Conservation (phyloP, 2,888 invertebrate genomes). For the Patella ulyssiponensis region DNA sequence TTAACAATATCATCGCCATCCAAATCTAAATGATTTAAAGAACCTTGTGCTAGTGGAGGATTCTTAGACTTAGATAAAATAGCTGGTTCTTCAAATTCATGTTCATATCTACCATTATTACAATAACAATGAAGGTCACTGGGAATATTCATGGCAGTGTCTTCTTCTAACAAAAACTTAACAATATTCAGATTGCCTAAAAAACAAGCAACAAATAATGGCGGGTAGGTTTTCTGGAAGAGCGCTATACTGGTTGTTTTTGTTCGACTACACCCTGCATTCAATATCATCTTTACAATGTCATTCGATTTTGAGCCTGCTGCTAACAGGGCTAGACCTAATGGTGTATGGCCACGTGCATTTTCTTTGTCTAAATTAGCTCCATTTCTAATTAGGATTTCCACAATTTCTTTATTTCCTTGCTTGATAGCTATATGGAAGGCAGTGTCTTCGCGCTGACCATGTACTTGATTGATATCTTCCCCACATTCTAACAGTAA, state of each 20-base stretch:
- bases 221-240: constrained; percentile 44
- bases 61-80: not conserved
- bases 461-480: constrained; percentile 46
- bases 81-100: not conserved
- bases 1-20: not conserved
- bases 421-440: constrained; percentile 45
- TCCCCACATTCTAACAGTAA: constrained; percentile 49
- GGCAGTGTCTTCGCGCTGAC: constrained; percentile 39
- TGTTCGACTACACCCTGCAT: constrained; percentile 41
- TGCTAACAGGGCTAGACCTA: constrained; percentile 44
- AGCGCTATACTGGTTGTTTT: constrained; percentile 42
- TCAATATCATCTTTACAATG: constrained; percentile 38
- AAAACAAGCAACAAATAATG: constrained; percentile 43
- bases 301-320: constrained; percentile 19
- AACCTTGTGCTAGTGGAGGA: not conserved
- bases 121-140: not conserved
- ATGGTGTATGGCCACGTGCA: constrained; percentile 40
- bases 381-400: constrained; percentile 45
- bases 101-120: not conserved
- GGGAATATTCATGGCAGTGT: not conserved
- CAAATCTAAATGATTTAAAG: not conserved
- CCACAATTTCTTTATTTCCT: constrained; percentile 41
- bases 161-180: constrained; percentile 28
- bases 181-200: constrained; percentile 31
- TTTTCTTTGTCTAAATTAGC: constrained; percentile 46